Conservation (phyloP, 2,797 vertebrate genomes). For the Hypotaenidia philippensis region DNA sequence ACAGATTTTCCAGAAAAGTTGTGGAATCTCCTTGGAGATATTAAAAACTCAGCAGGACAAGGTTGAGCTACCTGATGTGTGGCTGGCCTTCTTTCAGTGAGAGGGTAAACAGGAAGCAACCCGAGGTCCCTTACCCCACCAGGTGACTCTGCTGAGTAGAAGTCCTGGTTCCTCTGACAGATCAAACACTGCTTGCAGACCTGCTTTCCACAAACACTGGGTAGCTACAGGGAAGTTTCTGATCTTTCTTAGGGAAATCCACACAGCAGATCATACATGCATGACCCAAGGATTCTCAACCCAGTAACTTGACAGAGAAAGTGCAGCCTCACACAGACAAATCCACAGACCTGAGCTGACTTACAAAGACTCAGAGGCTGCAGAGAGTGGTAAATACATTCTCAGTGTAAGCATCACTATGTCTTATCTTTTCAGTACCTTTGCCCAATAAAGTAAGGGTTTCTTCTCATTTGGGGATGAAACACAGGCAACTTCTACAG, state of each 20-base stretch:
- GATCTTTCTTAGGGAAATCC: background rate
- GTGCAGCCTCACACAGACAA: fast-evolving
- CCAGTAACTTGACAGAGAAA: background rate
- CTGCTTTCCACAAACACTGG: background rate
- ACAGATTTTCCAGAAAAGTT: background rate
- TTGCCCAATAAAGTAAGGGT: background rate
- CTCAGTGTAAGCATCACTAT: background rate
- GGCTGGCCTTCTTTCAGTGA: background rate
- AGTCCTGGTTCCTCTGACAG: background rate
- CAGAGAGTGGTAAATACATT: background rate
- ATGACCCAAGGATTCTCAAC: background rate
- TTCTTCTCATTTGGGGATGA: background rate
- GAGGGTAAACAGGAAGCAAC: background rate
- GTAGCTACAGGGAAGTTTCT: background rate
- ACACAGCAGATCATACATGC: fast-evolving
- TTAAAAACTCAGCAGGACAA: background rate
- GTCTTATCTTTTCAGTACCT: background rate
- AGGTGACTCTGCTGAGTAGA: background rate
- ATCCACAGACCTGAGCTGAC: background rate
- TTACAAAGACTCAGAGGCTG: background rate
- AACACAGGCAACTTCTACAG: background rate
- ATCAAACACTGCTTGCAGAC: background rate
- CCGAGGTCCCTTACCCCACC: fast-evolving
- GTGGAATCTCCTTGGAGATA: background rate
- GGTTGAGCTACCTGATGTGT: background rate